Evolutionary conservation across 2,888 invertebrate genomes (phyloP), one percentile per base, ranked within the genome.

Genomic region (Isotomurus palustris): DNA sequence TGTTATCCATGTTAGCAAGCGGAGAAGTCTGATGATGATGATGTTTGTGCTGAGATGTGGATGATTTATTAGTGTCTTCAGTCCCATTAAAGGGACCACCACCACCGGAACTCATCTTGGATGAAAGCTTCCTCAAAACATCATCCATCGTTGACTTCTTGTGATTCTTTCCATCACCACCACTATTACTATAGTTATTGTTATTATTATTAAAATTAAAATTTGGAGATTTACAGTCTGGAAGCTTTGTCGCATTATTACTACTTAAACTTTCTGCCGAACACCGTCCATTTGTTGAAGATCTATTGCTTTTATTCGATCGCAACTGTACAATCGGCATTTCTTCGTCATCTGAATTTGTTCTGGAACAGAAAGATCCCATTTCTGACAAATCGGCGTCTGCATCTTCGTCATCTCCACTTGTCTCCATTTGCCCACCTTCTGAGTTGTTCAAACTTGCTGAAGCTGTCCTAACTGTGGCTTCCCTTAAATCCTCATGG

Each of bases 101-200:
- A 75, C 88, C 87, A 78, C 90, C 91, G 64, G 88, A 87, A 67
- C 88, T 90, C 19, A 43, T 22, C n/a, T n/a, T n/a, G n/a, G 40
- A 40, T 5, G 6, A 10, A 71, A 88, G 81, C 75, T 88, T 83
- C 77, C 89, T 88, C 53, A 91, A 80, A 43, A 92, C 91, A 79
- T 91, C 90, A 79, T 92, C 91, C 91, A 92, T 91, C n/a, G n/a
- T n/a, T 62, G 90, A 87, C 76, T 60, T 65, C 55, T 67, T 70
- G 41, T 63, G 64, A 49, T 57, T 64, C 51, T 68, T 64, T 2
- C 60, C 29, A 38, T 63, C 62, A 51, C 58, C 53, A 28, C 49
- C 53, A 53, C 62, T 54, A 47, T 60, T 64, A 29, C 58, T 63
- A 24, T 60, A 60, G 36, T 55, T 58, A 45, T 56, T 53, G 47